Base-by-base conservation (phyloP, 2,797 vertebrate genomes). In the Danio aesculapii region DNA sequence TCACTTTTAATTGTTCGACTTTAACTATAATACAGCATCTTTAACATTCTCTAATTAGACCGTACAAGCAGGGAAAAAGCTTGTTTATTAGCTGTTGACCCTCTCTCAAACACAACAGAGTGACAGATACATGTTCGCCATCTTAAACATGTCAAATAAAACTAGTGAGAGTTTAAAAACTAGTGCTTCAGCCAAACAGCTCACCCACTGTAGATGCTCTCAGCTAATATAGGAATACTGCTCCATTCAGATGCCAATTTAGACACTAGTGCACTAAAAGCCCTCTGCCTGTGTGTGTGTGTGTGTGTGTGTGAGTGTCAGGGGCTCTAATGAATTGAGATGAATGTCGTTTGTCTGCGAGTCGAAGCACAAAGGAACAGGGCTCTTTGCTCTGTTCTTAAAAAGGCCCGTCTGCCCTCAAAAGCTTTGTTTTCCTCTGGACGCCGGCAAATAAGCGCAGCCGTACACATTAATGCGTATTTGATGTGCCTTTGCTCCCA, bases 311-410 rank as follows among this genome's bases (percentile, higher is more conserved):
- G 50, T 64, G 6, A 59, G 59, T 47, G 39, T 59, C 43, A 16
- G 55, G 8, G 93, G 88, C 93, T 92, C 91, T 94, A 90, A 87
- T 90, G 91, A 91, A 93, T 91, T 88, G 89, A 93, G 93, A 94
- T 94, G 94, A 94, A 94, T 90, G 90, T 90, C 90, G 87, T 89
- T 88, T 83, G 88, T 90, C 87, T 88, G 87, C 86, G 91, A 88
- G 87, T 92, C 77, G 90, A 92, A 93, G 90, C 92, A 89, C 92
- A 93, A 71, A 17, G 30, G 93, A 94, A 94, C 93, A 90, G 87
- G 90, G 92, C 95, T 94, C 92, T 94, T 94, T 90, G 90, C 91
- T 93, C 90, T 88, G 87, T 75, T 89, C 86, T 84, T 88, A 46
- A 46, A 72, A 13, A 58, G 70, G 88, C 85, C 83, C 88, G 89